A percentile compares a stretch with the other conserved stretches of the same genome.
These are phyloP conservation scores for Antechinus flavipes DNA, from an alignment of 2,113 vertebrate species.

Conservation along the genomic window DNA sequence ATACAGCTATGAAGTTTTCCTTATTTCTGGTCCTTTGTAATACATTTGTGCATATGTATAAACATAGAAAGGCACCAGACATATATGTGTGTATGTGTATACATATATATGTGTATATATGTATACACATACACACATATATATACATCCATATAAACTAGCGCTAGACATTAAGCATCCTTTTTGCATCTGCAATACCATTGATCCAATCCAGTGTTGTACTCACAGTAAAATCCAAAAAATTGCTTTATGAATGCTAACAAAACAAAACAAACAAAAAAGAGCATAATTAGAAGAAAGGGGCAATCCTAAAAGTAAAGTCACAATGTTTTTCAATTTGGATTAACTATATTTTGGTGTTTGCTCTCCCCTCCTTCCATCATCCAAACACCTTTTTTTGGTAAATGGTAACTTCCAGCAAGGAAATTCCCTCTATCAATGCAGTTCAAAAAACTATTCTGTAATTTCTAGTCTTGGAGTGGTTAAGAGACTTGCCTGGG, in stretches of 20 bases:
- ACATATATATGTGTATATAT: too few species aligned
- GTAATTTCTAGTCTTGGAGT: neutral
- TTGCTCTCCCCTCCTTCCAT: neutral
- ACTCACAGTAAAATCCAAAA: neutral
- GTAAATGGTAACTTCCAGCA: neutral
- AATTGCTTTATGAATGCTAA: neutral
- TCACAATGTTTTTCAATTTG: neutral
- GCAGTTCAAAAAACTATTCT: neutral
- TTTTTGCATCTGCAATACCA: neutral
- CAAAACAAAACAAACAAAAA: neutral
- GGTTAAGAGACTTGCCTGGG: neutral
- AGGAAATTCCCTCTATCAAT: neutral
- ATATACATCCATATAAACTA: neutral
- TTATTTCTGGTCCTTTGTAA: neutral
- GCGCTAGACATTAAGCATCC: too few species aligned
- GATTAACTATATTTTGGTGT: neutral
- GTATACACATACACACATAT: too few species aligned
- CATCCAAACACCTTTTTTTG: neutral
- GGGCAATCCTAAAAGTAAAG: neutral
- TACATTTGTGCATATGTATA: neutral
- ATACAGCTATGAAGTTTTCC: neutral
- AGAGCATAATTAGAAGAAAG: neutral
- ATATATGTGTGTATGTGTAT: too few species aligned
- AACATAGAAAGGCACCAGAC: neutral
- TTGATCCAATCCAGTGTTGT: neutral